Percentiles rank a stretch among this genome's conserved stretches.
phyloP scores from a whole-genome alignment of 2,888 invertebrate species.

The Acleris laterana region DNA sequence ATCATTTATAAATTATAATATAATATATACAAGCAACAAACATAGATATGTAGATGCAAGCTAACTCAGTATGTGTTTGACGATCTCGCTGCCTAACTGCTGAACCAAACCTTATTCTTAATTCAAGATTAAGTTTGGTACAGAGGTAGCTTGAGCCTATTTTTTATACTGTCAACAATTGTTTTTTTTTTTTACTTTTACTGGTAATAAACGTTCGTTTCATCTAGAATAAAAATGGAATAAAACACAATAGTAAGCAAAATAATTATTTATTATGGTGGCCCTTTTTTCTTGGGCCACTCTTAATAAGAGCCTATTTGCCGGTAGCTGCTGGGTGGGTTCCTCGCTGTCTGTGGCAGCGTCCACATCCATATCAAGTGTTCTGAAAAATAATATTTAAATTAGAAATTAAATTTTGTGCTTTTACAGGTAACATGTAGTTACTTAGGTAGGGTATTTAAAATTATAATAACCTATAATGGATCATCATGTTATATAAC shows the following conservation, averaged over 20 bases:
- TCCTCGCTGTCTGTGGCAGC: not conserved
- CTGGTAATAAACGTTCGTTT: not conserved
- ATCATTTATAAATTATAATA: not conserved
- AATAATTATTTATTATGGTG: not conserved
- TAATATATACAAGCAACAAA: too few relatives aligned
- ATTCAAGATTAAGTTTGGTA: too few relatives aligned
- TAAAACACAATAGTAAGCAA: not conserved
- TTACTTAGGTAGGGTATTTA: not conserved
- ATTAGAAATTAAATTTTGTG: too few relatives aligned
- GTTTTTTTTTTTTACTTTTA: too few relatives aligned
- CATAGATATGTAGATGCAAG: too few relatives aligned
- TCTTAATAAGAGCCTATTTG: not conserved
- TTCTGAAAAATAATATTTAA: too few relatives aligned
- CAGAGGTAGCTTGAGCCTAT: too few relatives aligned
- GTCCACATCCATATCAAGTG: too few relatives aligned
- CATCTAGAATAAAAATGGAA: not conserved
- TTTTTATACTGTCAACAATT: too few relatives aligned
- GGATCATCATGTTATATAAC: conserved; percentile 15
- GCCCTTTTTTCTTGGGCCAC: conserved; percentile 3
- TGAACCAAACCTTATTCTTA: too few relatives aligned
- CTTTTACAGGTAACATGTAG: not conserved
- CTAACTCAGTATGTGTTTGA: too few relatives aligned
- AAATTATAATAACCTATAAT: not conserved
- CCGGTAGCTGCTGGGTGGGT: not conserved
- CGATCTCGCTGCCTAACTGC: too few relatives aligned